phyloP scores from a whole-genome alignment of 2,888 invertebrate genomes.

The Drosophila niveifrons region DNA sequence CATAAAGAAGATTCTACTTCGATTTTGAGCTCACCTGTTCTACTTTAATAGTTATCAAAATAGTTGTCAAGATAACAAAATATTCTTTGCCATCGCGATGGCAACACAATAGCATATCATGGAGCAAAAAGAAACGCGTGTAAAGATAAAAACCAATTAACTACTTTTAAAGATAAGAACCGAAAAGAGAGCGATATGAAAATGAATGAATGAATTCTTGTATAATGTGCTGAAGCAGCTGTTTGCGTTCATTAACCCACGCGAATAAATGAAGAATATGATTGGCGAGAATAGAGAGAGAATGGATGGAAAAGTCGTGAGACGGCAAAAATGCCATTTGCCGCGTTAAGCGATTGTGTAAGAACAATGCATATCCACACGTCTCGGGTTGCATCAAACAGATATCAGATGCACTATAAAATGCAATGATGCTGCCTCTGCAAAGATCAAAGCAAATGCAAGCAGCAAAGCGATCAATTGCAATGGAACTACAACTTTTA shows the following conservation, averaged over 20 bases:
- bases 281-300: background rate
- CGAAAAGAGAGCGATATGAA: too few species aligned
- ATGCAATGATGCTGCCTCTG: background rate
- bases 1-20: too few species aligned
- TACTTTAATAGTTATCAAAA: too few species aligned
- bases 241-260: conserved; percentile 18
- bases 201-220: background rate
- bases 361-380: conserved; percentile 41
- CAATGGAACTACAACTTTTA: background rate
- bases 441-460: background rate
- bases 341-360: background rate
- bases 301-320: background rate
- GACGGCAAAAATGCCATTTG: conserved; percentile 23
- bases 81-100: too few species aligned
- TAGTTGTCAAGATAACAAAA: too few species aligned
- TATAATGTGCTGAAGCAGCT: conserved; percentile 3
- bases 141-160: background rate
- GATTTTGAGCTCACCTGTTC: too few species aligned
- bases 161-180: too few species aligned
- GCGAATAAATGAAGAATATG: background rate
- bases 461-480: background rate
- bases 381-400: conserved; percentile 7
- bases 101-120: background rate
- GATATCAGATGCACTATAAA: conserved; percentile 47
- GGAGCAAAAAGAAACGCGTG: background rate